Evolutionary conservation across 1,140 invertebrate species (phyloP).

Genomic region (Glomeris maerens): DNA sequence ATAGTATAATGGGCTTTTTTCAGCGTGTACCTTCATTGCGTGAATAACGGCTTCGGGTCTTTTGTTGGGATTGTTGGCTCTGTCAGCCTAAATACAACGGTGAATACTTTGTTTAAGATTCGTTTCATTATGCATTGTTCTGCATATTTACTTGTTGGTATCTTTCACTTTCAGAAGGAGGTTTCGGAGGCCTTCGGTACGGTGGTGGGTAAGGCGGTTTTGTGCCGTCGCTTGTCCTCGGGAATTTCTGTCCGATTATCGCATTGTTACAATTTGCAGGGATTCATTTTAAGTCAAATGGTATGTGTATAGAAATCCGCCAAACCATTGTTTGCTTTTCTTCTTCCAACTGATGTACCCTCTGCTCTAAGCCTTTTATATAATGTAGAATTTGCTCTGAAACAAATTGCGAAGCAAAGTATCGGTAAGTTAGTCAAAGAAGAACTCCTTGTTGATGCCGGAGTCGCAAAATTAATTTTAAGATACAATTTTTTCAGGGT

Average conservation of each 20-base stretch:
- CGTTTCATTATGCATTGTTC: no score
- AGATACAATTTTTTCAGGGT: no score
- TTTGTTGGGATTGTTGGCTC: no score
- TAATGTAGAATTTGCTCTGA: conserved; percentile 66
- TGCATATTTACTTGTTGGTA: no score
- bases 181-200: background rate
- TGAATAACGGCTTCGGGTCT: conserved; percentile 77
- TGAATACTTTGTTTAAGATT: no score
- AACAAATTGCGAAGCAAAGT: conserved; percentile 9
- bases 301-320: no score
- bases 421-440: conserved; percentile 6
- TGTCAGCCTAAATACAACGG: no score
- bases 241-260: no score
- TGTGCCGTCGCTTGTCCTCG: background rate
- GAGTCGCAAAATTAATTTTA: no score
- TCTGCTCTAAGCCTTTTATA: conserved; percentile 66
- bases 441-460: no score
- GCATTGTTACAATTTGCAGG: no score
- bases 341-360: conserved; percentile 69
- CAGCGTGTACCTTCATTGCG: conserved; percentile 80
- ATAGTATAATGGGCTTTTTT: conserved; percentile 12
- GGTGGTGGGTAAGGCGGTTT: background rate
- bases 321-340: conserved; percentile 9
- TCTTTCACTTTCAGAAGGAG: background rate
- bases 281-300: no score